Evolutionary conservation across 2,113 vertebrate species (phyloP), one percentile per base, ranked within the genome.

Genomic region (Alosa alosa): DNA sequence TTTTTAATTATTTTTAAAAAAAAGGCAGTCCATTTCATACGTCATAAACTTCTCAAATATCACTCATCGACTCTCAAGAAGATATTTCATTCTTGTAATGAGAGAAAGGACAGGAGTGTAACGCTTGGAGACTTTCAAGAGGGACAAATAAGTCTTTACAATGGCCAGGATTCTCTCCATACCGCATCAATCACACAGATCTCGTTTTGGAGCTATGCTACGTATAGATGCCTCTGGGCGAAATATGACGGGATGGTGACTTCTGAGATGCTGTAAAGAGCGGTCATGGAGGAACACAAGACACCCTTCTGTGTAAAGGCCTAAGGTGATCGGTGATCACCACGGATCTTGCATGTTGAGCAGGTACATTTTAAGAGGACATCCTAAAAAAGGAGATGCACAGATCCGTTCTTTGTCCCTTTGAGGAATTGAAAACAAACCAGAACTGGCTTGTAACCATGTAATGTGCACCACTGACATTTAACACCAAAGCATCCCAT

Each of bases 131-230:
- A 41, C 72, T 60, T 82, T 88, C 85, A 88, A 85, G 72, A 50
- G 82, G 83, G 87, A 82, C 89, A 88, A 86, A 87, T 31, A 64
- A 20, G 52, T 18, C 60, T 49, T 85, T 82, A 81, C 60, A 57
- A 49, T 31, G 20, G n/a, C 31, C 46, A 46, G 49, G 15, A 3
- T 31, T 44, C 39, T 55, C 55, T 78, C 72, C 72, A 78, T 78
- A 15, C 36, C 72, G 18, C 72, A 39, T 39, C 36, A 17, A 17
- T 39, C 36, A 78, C 72, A 78, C 1, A 78, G 72, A 39, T 78
- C 31, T 39, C 72, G 39, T 39, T 41, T 39, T 0, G 25, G 3
- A 36, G 13, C 31, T 36, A 60, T 60, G 10, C 25, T 36, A 17
- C 10, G 3, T 75, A 0, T 10, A 75, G 1, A 39, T 39, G 8